A percentile compares a stretch with the other conserved stretches of the same genome.
Evolutionary conservation across 2,888 invertebrate species (phyloP).

Genomic region (Torymus tubicola): DNA sequence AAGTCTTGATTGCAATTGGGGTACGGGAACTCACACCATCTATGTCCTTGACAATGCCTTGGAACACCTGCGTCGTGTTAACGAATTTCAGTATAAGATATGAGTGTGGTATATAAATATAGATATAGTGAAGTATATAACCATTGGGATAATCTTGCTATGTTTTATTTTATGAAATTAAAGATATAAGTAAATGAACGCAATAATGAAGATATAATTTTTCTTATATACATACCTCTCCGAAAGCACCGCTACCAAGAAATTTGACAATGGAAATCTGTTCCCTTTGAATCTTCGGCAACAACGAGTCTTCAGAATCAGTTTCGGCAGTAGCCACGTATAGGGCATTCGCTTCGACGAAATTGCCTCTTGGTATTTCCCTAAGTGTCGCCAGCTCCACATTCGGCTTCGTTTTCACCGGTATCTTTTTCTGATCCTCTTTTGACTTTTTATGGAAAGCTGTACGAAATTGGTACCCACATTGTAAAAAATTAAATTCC

Average conservation of each 20-base stretch:
- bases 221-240: slow-evolving; percentile 81
- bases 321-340: slow-evolving; percentile 83
- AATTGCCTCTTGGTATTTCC: slow-evolving; percentile 86
- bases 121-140: too few species aligned
- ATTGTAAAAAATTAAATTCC: neutral
- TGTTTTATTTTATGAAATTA: too few species aligned
- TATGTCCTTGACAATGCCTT: slow-evolving; percentile 88
- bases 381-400: slow-evolving; percentile 91
- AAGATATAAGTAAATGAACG: too few species aligned
- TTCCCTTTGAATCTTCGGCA: slow-evolving; percentile 91
- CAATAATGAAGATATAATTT: neutral
- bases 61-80: slow-evolving; percentile 80
- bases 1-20: slow-evolving; percentile 95
- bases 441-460: slow-evolving; percentile 82
- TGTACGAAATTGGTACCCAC: slow-evolving; percentile 56
- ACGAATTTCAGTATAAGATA: too few species aligned
- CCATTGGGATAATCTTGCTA: too few species aligned
- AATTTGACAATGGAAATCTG: slow-evolving; percentile 92
- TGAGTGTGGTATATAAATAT: too few species aligned
- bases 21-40: slow-evolving; percentile 79
- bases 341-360: slow-evolving; percentile 90
- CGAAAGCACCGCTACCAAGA: slow-evolving; percentile 97
- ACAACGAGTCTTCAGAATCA: slow-evolving; percentile 86
- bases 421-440: slow-evolving; percentile 83
- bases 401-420: slow-evolving; percentile 82